Base-by-base conservation (phyloP, 2,888 invertebrate genomes). In the Notodonta dromedarius region DNA sequence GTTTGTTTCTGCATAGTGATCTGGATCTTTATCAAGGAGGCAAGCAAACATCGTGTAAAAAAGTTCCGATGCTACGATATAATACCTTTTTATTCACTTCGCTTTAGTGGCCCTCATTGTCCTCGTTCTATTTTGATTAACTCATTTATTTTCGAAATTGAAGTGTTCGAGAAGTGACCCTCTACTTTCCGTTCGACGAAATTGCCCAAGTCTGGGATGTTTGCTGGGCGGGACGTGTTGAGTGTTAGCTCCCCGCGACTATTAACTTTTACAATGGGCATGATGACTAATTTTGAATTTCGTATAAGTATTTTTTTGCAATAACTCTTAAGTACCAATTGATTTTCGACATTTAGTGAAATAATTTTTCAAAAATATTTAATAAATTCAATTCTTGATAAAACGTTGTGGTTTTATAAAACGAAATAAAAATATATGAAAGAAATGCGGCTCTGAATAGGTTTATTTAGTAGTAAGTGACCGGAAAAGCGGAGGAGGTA, bases 91-190 rank as follows among this genome's bases (percentile, higher is more conserved):
- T 70, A 65, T 69, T 74, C 71, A 63, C 60, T 63, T 53, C 58
- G 58, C 57, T 57, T 59, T 61, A 42, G 42, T 42, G 11, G 12
- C 56, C 32, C 59, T 65, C 59, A 61, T 58, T 70, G 69, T 68
- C 61, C 67, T 68, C 71, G 70, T 76, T 78, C 72, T 80, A 74
- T 83, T 82, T 85, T 84, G 82, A 85, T 86, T 80, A 82, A 80
- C 76, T 82, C 80, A 83, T 85, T 85, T 84, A 82, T 83, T 82
- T 78, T 78, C 78, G 73, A 79, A 82, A 82, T 83, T 78, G 79
- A 77, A 85, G 83, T 77, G 79, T 74, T 65, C 67, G 77, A 76
- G 72, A 71, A 81, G 84, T 79, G 79, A 74, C 74, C 78, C 78
- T 70, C 78, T 77, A 79, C 79, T 80, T 79, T 74, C 79, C 77